Evolutionary conservation across 2,888 invertebrate species (phyloP).

Genomic region (Pecten maximus): DNA sequence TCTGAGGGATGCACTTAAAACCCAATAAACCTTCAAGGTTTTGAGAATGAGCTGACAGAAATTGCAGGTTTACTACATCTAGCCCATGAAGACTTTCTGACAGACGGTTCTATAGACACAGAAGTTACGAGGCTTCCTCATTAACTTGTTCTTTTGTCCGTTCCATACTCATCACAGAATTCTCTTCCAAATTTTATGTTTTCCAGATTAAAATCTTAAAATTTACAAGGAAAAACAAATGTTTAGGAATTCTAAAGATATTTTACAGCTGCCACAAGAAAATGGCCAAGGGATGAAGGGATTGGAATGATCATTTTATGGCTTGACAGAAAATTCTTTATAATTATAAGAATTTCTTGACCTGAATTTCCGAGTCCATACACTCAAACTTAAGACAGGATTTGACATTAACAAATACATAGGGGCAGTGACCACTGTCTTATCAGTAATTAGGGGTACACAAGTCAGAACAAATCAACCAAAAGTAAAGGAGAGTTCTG

Average conservation of each 20-base stretch:
- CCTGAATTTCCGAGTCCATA: neutral
- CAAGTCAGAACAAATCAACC: constrained; percentile 21
- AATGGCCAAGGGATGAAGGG: neutral
- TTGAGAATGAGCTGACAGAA: constrained; percentile 26
- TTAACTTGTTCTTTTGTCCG: neutral
- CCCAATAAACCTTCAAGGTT: constrained; percentile 14
- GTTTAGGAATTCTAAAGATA: neutral
- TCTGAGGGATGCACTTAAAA: neutral
- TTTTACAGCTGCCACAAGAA: neutral
- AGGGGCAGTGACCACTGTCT: neutral
- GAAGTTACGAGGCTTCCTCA: constrained; percentile 2
- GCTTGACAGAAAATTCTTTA: constrained; percentile 1
- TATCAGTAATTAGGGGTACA: neutral
- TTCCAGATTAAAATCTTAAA: constrained; percentile 12
- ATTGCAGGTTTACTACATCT: constrained; percentile 1
- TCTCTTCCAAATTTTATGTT: neutral
- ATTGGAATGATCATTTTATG: neutral
- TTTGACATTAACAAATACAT: neutral
- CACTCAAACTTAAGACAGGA: neutral
- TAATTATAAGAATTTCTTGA: neutral
- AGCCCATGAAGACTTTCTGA: constrained; percentile 17
- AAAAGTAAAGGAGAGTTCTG: neutral
- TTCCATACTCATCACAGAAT: neutral
- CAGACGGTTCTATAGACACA: neutral
- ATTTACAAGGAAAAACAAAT: constrained; percentile 17